Conservation (phyloP, 2,113 vertebrate genomes). For the Cichladusa arquata region DNA sequence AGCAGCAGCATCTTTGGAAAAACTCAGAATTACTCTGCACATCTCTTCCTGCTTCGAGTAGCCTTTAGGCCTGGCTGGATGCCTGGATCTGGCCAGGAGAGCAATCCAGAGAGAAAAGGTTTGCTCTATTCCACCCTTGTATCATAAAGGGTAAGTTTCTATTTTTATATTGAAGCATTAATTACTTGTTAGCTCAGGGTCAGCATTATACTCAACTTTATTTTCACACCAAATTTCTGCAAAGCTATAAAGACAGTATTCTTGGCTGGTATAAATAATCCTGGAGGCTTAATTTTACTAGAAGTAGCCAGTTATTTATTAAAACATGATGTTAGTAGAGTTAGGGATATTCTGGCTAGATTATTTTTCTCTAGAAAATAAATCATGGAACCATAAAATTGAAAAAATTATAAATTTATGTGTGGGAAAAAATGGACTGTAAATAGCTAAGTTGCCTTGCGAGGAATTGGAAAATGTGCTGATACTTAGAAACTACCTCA, state of each 20-base stretch:
- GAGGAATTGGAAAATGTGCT: constrained; percentile 75
- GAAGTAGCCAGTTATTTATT: constrained; percentile 82
- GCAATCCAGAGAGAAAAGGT: constrained; percentile 8
- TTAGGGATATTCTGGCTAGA: constrained; percentile 71
- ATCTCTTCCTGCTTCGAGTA: constrained; percentile 61
- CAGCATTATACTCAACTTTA: constrained; percentile 67
- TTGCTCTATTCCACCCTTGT: constrained; percentile 51
- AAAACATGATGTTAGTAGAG: constrained; percentile 75
- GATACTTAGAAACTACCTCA: constrained; percentile 81
- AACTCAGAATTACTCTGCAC: constrained; percentile 21
- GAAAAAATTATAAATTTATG: constrained; percentile 64
- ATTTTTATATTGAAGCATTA: constrained; percentile 77
- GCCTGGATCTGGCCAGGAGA: background rate
- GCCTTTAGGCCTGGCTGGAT: constrained; percentile 2
- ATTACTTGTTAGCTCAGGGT: constrained; percentile 80
- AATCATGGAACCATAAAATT: constrained; percentile 66
- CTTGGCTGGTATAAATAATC: constrained; percentile 72
- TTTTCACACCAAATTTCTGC: constrained; percentile 73
- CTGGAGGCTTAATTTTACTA: constrained; percentile 73
- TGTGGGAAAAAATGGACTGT: constrained; percentile 72
- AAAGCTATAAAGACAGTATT: constrained; percentile 65
- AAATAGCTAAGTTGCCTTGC: constrained; percentile 76
- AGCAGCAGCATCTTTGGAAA: constrained; percentile 31
- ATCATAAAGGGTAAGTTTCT: constrained; percentile 69
- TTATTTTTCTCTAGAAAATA: constrained; percentile 63